Evolutionary conservation across 1,140 invertebrate species (phyloP).

Genomic region (Antheraea mylitta): DNA sequence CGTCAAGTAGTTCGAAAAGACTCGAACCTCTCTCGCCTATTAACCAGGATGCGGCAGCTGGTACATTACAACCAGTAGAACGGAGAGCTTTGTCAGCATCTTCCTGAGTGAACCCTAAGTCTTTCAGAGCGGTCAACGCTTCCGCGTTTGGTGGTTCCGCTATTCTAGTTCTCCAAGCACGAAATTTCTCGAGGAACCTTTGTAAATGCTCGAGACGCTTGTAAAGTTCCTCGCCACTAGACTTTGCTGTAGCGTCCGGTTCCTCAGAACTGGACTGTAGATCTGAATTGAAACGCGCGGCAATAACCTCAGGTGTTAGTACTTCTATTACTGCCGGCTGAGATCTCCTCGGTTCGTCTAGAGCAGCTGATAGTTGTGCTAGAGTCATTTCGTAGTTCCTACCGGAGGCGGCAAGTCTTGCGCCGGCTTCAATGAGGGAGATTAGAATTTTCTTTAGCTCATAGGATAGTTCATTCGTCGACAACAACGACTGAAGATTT

Average conservation of each 20-base stretch:
- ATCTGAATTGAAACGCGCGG: conserved; percentile 37
- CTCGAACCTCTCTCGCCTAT: conserved; percentile 59
- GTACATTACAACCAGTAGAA: conserved; percentile 56
- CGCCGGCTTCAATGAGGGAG: conserved; percentile 65
- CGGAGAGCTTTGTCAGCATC: conserved; percentile 50
- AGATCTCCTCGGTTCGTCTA: conserved; percentile 48
- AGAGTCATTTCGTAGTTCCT: conserved; percentile 58
- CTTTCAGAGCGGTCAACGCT: conserved; percentile 46
- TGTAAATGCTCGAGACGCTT: conserved; percentile 58
- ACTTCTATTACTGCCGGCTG: conserved; percentile 51
- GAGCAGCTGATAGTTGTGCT: conserved; percentile 54
- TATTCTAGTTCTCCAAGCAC: conserved; percentile 51
- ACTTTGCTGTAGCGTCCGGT: conserved; percentile 13
- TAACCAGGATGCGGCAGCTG: conserved; percentile 63
- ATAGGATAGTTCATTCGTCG: conserved; percentile 63
- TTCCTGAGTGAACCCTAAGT: conserved; percentile 51
- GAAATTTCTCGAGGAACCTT: conserved; percentile 61
- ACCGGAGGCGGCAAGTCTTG: conserved; percentile 56
- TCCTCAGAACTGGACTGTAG: conserved; percentile 17
- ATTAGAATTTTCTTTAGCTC: conserved; percentile 65
- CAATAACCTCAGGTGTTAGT: conserved; percentile 62
- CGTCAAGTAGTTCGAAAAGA: conserved; percentile 58
- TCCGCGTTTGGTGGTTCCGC: conserved; percentile 52
- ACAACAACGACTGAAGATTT: conserved; percentile 60
- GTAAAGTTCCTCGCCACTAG: conserved; percentile 31